phyloP scores from a whole-genome alignment of 2,113 vertebrate species.

The Pogonocichla stellata region DNA sequence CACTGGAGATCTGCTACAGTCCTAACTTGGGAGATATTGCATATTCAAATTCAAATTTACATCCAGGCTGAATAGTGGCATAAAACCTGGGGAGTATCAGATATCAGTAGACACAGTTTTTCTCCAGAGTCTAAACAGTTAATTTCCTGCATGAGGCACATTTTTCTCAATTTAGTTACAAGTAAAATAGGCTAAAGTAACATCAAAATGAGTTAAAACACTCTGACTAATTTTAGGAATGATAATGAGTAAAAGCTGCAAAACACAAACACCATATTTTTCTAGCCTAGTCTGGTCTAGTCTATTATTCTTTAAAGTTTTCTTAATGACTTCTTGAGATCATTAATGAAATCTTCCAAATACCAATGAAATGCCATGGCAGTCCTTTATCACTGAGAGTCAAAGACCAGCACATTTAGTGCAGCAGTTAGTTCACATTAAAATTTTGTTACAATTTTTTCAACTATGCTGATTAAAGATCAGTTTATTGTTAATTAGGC shows the following conservation, averaged over 20 bases:
- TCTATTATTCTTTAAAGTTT: not conserved
- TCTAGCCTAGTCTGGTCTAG: not conserved
- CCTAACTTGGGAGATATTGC: not conserved
- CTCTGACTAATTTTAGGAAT: not conserved
- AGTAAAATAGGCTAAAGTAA: not conserved
- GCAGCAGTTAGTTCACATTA: not conserved
- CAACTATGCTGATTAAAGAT: not conserved
- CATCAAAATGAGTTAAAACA: not conserved
- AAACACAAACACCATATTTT: not conserved
- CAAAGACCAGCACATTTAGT: not conserved
- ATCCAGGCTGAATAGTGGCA: not conserved
- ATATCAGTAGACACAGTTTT: rapidly evolving
- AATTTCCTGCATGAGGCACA: not conserved
- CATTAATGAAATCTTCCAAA: not conserved
- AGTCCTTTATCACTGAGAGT: not conserved
- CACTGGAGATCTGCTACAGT: not conserved
- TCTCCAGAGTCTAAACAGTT: not conserved
- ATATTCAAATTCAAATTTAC: not conserved
- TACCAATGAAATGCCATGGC: not conserved
- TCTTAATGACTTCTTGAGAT: not conserved
- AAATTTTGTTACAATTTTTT: not conserved
- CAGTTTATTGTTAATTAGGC: not conserved
- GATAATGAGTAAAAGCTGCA: not conserved
- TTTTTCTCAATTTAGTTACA: not conserved
- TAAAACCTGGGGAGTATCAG: not conserved